These are phyloP conservation scores for Trypoxylus dichotomus DNA, from an alignment of 1,140 invertebrate species.

Conservation along the genomic window DNA sequence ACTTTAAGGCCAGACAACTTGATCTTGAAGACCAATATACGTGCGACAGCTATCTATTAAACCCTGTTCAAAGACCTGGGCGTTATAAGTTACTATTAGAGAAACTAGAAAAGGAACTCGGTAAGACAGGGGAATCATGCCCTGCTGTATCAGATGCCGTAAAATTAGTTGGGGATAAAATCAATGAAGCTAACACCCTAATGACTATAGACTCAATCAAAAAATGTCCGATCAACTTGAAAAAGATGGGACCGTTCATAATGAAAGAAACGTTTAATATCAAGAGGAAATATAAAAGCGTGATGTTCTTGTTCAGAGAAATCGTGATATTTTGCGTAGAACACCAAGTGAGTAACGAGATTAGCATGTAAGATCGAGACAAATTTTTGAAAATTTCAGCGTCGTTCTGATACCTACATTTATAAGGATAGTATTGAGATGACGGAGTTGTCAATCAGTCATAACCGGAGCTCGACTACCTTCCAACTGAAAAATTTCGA, in stretches of 20 bases:
- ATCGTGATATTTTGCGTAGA: not conserved
- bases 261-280: slow-evolving; percentile 43
- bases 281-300: slow-evolving; percentile 22
- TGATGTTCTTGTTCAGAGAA: not conserved
- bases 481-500: slow-evolving; percentile 9
- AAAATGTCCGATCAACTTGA: slow-evolving; percentile 39
- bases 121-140: slow-evolving; percentile 28
- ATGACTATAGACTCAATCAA: slow-evolving; percentile 46
- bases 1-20: slow-evolving; percentile 38
- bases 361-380: not conserved
- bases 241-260: slow-evolving; percentile 43
- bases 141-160: slow-evolving; percentile 36
- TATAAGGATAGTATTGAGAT: not conserved
- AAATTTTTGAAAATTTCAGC: not conserved
- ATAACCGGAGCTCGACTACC: not conserved
- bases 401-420: not conserved
- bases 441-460: not conserved
- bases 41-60: slow-evolving; percentile 44
- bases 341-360: not conserved
- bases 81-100: slow-evolving; percentile 46
- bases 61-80: slow-evolving; percentile 45
- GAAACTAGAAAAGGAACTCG: slow-evolving; percentile 43
- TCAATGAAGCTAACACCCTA: slow-evolving; percentile 43
- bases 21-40: slow-evolving; percentile 41
- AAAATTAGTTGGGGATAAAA: slow-evolving; percentile 40